Base-by-base conservation (phyloP, 2,797 vertebrate species). In the Acrossocheilus wenchowensis region DNA sequence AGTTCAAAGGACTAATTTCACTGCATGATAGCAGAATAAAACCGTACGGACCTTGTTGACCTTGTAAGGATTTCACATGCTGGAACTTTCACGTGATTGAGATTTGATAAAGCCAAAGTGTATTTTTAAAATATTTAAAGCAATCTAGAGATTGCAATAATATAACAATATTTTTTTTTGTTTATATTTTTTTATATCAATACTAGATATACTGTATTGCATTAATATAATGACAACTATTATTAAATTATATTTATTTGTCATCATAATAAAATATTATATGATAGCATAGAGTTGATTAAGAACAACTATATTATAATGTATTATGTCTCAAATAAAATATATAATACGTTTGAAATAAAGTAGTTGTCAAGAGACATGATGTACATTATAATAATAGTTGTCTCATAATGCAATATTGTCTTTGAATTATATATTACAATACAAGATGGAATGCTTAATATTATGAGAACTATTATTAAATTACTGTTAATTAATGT, bases 1-100 rank as follows among this genome's bases (percentile, higher is more conserved):
- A 82, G 60, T 69, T 85, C 48, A 87, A 54, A 87, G 73, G 80
- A 26, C 41, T 50, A 34, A 72, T 80, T 79, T 84, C 71, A 57
- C 43, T 81, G 77, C 60, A 52, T 72, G 52, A 80, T 66, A 45
- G 43, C 36, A 66, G 54, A 64, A 64, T 64, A 45, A 74, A 81
- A 81, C 52, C 84, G 75, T 34, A 54, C 26, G 3, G 43, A 52
- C 52, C 50, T 73, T 73, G 77, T 60, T 85, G 84, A 80, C 77
- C 68, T 36, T 85, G 77, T 45, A 62, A 78, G 48, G 15, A 21
- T 64, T 48, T 68, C 23, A 23, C 36, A 84, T 52, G 30, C 72
- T 52, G 26, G 34, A 39, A 77, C 43, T 12, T 17, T 39, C 39
- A 75, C 34, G 26, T 50, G 9, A 48, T 48, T 54, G 60, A 9